Conservation (phyloP, 2,888 invertebrate genomes). For the Tenthredo distinguenda region DNA sequence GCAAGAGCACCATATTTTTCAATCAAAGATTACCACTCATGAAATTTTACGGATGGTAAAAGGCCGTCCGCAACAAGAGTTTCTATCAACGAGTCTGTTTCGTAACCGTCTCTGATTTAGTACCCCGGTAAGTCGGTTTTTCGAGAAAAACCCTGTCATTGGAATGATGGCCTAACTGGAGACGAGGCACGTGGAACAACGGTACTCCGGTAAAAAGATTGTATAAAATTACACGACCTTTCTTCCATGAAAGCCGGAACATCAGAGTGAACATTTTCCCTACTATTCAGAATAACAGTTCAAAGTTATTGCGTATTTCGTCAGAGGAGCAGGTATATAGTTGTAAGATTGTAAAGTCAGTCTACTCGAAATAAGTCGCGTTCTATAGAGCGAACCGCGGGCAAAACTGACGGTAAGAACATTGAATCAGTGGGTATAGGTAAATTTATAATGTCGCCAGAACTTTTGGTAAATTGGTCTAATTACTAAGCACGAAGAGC, state of each 20-base stretch:
- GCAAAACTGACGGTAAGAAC: constrained; percentile 8
- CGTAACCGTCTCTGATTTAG: background rate
- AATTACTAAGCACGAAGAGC: constrained; percentile 50
- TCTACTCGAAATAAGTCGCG: background rate
- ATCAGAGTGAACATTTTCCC: background rate
- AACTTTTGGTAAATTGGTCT: constrained; percentile 49
- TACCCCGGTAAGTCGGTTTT: background rate
- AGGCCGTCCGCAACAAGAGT: background rate
- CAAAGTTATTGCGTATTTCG: background rate
- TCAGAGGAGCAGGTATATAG: background rate
- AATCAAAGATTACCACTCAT: background rate
- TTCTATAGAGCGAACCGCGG: background rate
- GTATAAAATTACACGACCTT: constrained; percentile 22
- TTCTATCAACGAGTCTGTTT: background rate
- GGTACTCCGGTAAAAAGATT: background rate
- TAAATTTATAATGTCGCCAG: constrained; percentile 48
- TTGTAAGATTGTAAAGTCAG: background rate
- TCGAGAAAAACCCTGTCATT: background rate
- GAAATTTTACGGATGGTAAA: background rate
- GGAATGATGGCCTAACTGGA: background rate
- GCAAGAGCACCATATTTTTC: background rate
- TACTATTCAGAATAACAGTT: background rate
- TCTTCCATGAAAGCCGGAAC: background rate
- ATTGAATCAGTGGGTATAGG: constrained; percentile 42
- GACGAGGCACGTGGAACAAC: background rate